These are phyloP conservation scores for Anguilla megastoma DNA, from an alignment of 2,797 vertebrate species.

Conservation along the genomic window DNA sequence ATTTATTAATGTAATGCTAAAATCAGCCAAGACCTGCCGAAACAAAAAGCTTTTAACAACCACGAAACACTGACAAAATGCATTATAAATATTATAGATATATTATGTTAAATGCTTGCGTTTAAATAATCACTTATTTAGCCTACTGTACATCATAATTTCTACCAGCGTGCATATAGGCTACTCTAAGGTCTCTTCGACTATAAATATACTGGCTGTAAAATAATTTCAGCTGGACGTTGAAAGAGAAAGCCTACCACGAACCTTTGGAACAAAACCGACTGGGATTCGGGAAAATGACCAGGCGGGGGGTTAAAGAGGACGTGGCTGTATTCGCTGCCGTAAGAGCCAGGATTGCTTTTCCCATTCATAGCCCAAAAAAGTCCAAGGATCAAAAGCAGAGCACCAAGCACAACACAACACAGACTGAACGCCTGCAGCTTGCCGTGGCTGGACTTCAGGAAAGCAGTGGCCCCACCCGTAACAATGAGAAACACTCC, in stretches of 20 bases:
- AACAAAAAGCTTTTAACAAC: not conserved
- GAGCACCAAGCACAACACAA: constrained; percentile 76
- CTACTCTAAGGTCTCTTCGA: not conserved
- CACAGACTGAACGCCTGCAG: constrained; percentile 78
- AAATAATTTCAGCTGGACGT: not conserved
- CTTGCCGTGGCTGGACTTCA: constrained; percentile 69
- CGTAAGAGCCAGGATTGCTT: constrained; percentile 62
- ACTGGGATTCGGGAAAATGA: constrained; percentile 75
- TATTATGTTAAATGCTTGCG: not conserved
- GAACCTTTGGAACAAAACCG: constrained; percentile 74
- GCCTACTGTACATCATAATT: not conserved
- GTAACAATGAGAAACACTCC: constrained; percentile 79
- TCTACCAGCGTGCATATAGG: not conserved
- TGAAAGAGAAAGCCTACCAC: constrained; percentile 41
- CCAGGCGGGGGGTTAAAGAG: constrained; percentile 67
- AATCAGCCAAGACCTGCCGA: too few species aligned
- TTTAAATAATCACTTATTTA: not conserved
- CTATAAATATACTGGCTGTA: not conserved
- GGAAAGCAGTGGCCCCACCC: constrained; percentile 77
- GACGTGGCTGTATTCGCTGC: constrained; percentile 64
- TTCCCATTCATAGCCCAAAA: constrained; percentile 81
- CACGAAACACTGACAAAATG: not conserved
- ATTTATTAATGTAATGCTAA: too few species aligned
- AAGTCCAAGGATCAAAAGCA: constrained; percentile 78
- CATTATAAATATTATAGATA: not conserved